A percentile compares a stretch with the other conserved stretches of the same genome.
Conservation (phyloP, 2,113 vertebrate species). For the Regulus satrapa region DNA sequence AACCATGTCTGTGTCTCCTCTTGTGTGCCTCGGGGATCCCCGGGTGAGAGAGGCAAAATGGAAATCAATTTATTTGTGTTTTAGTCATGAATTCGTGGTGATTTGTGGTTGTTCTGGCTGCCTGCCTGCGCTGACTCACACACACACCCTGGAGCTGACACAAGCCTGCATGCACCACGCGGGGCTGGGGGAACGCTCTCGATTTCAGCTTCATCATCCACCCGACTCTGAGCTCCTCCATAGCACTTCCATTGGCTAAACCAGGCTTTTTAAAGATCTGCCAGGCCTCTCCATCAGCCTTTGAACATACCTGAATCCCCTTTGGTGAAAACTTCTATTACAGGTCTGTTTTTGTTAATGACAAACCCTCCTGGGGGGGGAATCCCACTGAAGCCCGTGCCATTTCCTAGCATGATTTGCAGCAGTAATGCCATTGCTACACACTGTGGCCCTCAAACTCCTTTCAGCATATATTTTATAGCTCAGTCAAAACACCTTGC, state of each 20-base stretch:
- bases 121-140: neutral
- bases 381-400: neutral
- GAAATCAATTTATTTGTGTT: neutral
- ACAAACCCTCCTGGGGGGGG: neutral
- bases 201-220: neutral
- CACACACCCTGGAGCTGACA: neutral
- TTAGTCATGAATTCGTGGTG: neutral
- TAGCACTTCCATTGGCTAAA: neutral
- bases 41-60: neutral
- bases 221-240: neutral
- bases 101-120: neutral
- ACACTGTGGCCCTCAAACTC: neutral
- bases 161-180: rapidly evolving
- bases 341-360: neutral
- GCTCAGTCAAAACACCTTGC: neutral
- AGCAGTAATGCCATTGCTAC: neutral
- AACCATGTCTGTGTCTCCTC: neutral
- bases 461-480: neutral
- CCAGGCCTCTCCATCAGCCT: neutral
- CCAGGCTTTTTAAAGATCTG: neutral
- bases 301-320: neutral
- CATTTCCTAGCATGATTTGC: neutral
- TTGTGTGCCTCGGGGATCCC: neutral
- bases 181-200: neutral
- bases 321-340: neutral